These are phyloP conservation scores for Aspiorhynchus laticeps DNA, from an alignment of 2,113 vertebrate genomes.

Conservation along the genomic window DNA sequence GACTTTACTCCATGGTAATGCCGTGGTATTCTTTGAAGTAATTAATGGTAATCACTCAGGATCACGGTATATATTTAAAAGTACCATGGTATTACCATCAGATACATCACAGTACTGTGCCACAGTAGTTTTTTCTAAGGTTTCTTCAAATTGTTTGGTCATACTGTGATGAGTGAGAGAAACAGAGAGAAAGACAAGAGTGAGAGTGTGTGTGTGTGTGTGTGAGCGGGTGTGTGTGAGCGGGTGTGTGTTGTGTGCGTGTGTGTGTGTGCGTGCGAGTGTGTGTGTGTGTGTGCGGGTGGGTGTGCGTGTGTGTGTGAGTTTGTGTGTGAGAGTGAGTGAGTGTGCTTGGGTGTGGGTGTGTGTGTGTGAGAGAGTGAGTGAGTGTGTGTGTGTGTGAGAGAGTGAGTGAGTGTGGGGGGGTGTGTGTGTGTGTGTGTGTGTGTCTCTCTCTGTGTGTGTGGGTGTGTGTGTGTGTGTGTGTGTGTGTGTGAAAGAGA, in stretches of 20 bases:
- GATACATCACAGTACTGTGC: neutral
- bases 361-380: neutral
- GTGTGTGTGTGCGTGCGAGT: neutral
- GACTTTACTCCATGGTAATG: neutral
- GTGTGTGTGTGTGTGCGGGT: neutral
- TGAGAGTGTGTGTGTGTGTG: neutral
- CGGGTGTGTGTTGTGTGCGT: neutral
- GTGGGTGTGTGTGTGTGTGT: neutral
- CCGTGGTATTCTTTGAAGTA: neutral
- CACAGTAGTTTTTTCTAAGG: neutral
- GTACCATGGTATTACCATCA: neutral
- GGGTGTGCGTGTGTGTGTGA: neutral
- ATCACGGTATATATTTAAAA: neutral
- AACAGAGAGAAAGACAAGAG: neutral
- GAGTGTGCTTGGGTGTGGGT: neutral
- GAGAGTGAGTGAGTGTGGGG: too few relatives aligned
- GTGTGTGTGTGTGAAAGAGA: neutral
- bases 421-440: neutral
- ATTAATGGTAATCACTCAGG: neutral
- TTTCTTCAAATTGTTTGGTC: neutral
- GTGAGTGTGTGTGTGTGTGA: neutral
- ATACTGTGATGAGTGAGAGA: conserved; percentile 1
- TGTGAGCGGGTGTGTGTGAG: neutral
- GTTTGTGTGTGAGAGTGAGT: too few relatives aligned
- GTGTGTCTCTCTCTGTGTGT: too few relatives aligned